Evolutionary conservation across 1,140 invertebrate genomes (phyloP).

Genomic region (Pseudomyrmex flavicornis): DNA sequence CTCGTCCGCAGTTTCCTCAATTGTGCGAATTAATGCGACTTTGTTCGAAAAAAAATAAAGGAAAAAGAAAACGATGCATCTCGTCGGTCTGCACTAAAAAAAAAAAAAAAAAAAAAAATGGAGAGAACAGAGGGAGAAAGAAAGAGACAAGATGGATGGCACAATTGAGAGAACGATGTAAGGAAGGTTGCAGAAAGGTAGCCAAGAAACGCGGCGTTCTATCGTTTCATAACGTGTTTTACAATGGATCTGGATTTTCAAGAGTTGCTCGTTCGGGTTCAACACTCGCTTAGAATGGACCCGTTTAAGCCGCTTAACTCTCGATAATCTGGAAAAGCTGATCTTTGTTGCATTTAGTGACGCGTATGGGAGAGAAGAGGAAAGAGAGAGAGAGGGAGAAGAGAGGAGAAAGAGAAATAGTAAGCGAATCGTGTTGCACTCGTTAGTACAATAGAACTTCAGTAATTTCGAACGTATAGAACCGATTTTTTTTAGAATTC

Average conservation of each 20-base stretch:
- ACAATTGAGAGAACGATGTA: neutral
- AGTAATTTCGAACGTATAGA: too few relatives aligned
- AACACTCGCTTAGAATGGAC: slow-evolving; percentile 28
- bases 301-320: slow-evolving; percentile 66
- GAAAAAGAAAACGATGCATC: neutral
- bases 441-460: too few relatives aligned
- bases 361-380: neutral
- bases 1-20: slow-evolving; percentile 56
- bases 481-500: too few relatives aligned
- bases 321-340: slow-evolving; percentile 64
- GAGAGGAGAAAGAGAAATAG: neutral
- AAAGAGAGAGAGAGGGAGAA: neutral
- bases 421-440: too few relatives aligned
- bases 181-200: neutral
- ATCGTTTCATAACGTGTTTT: slow-evolving; percentile 38
- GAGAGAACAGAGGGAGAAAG: neutral
- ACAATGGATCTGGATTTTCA: slow-evolving; percentile 46
- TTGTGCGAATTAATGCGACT: slow-evolving; percentile 61
- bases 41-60: neutral
- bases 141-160: neutral
- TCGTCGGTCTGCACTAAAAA: neutral
- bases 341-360: slow-evolving; percentile 60
- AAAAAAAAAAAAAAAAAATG: slow-evolving; percentile 28
- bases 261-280: slow-evolving; percentile 32
- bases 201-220: slow-evolving; percentile 43